Percentiles rank a stretch among this genome's conserved stretches.
Evolutionary conservation across 2,113 vertebrate species (phyloP).

Genomic region (Microcebus jonahi): DNA sequence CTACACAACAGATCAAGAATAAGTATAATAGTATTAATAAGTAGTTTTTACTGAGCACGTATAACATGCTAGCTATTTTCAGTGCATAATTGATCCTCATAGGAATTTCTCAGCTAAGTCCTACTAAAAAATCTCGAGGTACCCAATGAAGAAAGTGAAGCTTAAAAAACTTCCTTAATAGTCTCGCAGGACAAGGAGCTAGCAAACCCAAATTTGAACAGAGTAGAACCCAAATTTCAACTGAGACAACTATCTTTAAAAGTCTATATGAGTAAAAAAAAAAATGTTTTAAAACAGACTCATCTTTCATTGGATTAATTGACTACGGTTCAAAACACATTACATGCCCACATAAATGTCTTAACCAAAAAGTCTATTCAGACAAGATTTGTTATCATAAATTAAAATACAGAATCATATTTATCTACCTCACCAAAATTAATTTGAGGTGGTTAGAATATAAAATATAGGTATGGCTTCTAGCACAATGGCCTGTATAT

Average conservation of each 20-base stretch:
- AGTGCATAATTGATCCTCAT: background rate
- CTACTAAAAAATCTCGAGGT: background rate
- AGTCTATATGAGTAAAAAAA: background rate
- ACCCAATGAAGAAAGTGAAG: background rate
- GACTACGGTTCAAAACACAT: background rate
- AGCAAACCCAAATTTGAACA: background rate
- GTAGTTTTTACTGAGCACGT: background rate
- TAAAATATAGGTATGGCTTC: background rate
- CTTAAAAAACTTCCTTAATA: background rate
- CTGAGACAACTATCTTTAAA: constrained; percentile 33
- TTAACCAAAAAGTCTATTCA: constrained; percentile 25
- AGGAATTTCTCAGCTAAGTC: background rate
- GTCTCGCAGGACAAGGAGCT: background rate
- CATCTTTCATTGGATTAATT: constrained; percentile 27
- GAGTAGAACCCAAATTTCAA: constrained; percentile 9
- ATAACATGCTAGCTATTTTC: background rate
- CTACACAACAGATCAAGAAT: background rate
- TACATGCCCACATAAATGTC: background rate
- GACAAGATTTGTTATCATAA: background rate
- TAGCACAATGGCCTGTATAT: background rate
- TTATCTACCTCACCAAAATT: constrained; percentile 19
- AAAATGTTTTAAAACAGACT: background rate
- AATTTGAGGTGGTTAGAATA: background rate
- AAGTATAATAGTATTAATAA: background rate
- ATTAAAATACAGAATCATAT: constrained; percentile 17